Percentiles rank a stretch among this genome's conserved stretches.
phyloP scores from a whole-genome alignment of 2,797 vertebrate species.

The Tapirus indicus region DNA sequence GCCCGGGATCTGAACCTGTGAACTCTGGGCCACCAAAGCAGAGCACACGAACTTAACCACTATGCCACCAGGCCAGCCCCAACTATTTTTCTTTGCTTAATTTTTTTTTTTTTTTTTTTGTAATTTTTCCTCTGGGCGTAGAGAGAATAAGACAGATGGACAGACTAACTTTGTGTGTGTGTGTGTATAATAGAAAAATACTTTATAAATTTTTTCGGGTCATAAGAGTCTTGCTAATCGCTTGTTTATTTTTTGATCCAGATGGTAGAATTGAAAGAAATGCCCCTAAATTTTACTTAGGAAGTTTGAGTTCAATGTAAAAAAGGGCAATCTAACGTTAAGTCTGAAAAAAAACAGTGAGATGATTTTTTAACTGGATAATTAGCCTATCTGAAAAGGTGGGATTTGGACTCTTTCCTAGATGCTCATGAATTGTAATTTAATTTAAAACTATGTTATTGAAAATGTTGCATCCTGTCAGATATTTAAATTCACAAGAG shows the following conservation, averaged over 20 bases:
- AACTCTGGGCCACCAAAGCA: too few relatives aligned
- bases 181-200: neutral
- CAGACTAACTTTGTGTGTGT: neutral
- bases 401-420: neutral
- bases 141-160: neutral
- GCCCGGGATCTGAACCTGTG: too few relatives aligned
- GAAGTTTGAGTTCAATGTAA: neutral
- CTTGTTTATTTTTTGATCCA: neutral
- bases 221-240: neutral
- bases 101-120: neutral
- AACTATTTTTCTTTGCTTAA: too few relatives aligned
- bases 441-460: slow-evolving; percentile 4
- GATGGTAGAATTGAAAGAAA: slow-evolving; percentile 38
- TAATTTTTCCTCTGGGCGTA: neutral
- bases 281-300: neutral
- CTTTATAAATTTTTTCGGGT: neutral
- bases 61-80: too few relatives aligned
- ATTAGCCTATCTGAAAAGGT: neutral
- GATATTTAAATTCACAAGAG: neutral
- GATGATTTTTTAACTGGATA: neutral
- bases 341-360: neutral
- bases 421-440: neutral
- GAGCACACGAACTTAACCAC: too few relatives aligned
- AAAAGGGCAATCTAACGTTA: neutral
- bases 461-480: neutral